Evolutionary conservation across 1,140 invertebrate species (phyloP).

Genomic region (Drosophila novamexicana): DNA sequence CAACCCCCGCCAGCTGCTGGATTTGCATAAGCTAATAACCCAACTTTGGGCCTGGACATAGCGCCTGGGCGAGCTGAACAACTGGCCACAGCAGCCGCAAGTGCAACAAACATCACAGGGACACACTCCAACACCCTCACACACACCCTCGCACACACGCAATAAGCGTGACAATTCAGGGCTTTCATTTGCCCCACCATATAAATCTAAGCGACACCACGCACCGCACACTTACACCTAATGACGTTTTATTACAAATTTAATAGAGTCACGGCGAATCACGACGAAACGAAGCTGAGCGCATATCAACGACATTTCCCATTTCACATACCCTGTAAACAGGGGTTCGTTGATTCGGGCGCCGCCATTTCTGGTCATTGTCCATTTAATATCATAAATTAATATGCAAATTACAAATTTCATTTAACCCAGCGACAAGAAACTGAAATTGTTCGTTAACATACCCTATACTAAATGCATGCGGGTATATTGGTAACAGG

Average conservation of each 20-base stretch:
- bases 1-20: background rate
- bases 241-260: constrained; percentile 77
- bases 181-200: constrained; percentile 53
- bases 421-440: constrained; percentile 35
- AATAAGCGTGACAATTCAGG: constrained; percentile 5
- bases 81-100: constrained; percentile 42
- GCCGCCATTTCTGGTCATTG: constrained; percentile 3
- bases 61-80: background rate
- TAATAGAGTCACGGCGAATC: constrained; percentile 45
- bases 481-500: too few species aligned
- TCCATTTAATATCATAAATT: constrained; percentile 62
- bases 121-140: constrained; percentile 15
- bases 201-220: constrained; percentile 65
- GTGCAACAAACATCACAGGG: constrained; percentile 12
- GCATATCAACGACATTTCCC: constrained; percentile 9
- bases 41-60: constrained; percentile 50
- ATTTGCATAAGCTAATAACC: constrained; percentile 69
- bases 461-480: background rate
- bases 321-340: background rate
- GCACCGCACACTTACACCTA: constrained; percentile 56
- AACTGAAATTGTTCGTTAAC: constrained; percentile 40
- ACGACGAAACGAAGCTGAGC: constrained; percentile 21
- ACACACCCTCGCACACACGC: constrained; percentile 7
- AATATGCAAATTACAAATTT: constrained; percentile 69
- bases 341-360: too few species aligned